Base-by-base conservation (phyloP, 2,888 invertebrate species). In the Graphium colonna region DNA sequence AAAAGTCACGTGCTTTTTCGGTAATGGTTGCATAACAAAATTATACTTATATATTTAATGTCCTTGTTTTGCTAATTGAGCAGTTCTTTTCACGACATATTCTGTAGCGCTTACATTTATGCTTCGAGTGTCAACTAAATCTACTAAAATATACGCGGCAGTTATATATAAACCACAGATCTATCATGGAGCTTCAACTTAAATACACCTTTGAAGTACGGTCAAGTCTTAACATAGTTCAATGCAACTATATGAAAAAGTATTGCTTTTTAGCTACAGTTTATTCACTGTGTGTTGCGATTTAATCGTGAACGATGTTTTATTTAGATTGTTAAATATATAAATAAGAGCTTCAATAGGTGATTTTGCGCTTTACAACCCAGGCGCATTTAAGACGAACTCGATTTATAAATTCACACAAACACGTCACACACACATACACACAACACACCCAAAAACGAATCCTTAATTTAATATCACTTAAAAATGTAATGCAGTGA, bases 381-480 rank as follows among this genome's bases (percentile, higher is more conserved):
- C n/a, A n/a, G n/a, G n/a, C n/a, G n/a, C n/a, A n/a, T n/a, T n/a
- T n/a, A n/a, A n/a, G n/a, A n/a, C n/a, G n/a, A n/a, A n/a, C n/a
- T n/a, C n/a, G n/a, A n/a, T n/a, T n/a, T 59, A 50, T 63, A 61
- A 56, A 55, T 26, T 9, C 38, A 38, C 38, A 46, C 31, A 33
- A 47, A 36, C 47, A 52, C 17, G 28, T 42, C 33, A 9, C 33
- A 33, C 5, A 42, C n/a, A n/a, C n/a, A n/a, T 36, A 41, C n/a
- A 28, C 38, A 47, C 47, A 0, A 17, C 46, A 50, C 52, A 44
- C 55, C 51, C 50, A 39, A 3, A n/a, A 54, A 60, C 61, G 60
- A 73, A 77, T 75, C 77, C 86, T 84, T 86, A 87, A 84, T 81
- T 83, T 88, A 88, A 84, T 88, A 89, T 89, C 88, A 88, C 88